Conservation (phyloP, 2,797 vertebrate species). For the Pseudocheirus occidentalis region DNA sequence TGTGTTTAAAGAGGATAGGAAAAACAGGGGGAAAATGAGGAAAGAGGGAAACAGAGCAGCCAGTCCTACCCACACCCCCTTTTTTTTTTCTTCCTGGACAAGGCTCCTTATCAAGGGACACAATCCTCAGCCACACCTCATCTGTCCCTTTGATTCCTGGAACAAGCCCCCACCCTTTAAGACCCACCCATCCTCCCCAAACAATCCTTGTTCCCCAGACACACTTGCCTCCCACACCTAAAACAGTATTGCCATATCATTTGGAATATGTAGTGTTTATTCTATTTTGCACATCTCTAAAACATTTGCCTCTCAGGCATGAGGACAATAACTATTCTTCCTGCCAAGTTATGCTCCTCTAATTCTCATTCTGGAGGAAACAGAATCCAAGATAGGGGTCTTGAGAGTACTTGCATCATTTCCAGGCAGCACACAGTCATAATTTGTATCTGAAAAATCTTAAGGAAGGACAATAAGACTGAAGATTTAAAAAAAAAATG, state of each 20-base stretch:
- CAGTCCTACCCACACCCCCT: neutral
- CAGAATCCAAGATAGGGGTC: neutral
- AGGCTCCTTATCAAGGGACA: constrained; percentile 4
- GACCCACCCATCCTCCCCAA: constrained; percentile 25
- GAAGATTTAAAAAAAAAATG: neutral
- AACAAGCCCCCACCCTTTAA: constrained; percentile 22
- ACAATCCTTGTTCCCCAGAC: constrained; percentile 36
- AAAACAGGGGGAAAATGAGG: neutral
- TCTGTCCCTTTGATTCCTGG: constrained; percentile 54
- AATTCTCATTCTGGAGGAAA: constrained; percentile 53
- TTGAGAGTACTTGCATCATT: constrained; percentile 23
- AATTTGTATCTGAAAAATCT: neutral
- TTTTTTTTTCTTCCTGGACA: constrained; percentile 1
- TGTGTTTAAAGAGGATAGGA: neutral
- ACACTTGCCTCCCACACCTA: constrained; percentile 53
- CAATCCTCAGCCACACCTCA: constrained; percentile 28
- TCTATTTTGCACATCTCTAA: constrained; percentile 62
- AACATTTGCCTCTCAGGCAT: constrained; percentile 47
- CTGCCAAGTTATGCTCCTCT: constrained; percentile 51
- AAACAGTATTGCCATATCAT: constrained; percentile 33
- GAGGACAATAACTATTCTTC: constrained; percentile 36
- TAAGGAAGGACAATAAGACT: neutral
- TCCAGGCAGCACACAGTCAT: neutral
- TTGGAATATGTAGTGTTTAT: constrained; percentile 56
- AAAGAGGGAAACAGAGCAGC: neutral